Percentiles rank a stretch among this genome's conserved stretches.
Conservation (phyloP, 53 echinoderm and acorn worm species). For the Stichopus horrens region DNA sequence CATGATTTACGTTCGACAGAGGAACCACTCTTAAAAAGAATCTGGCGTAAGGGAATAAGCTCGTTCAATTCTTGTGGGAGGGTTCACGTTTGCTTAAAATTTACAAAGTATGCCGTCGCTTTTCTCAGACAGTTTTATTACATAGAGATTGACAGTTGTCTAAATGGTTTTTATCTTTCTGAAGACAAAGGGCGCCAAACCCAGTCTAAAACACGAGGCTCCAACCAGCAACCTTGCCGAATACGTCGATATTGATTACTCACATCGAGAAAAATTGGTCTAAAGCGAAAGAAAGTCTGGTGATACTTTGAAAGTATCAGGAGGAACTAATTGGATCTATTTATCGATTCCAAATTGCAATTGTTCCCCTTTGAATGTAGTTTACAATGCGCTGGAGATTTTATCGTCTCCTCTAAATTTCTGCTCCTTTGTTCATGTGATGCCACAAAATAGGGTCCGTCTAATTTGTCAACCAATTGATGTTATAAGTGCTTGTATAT, state of each 20-base stretch:
- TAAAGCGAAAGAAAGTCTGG: neutral
- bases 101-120: neutral
- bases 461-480: too few relatives aligned
- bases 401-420: neutral
- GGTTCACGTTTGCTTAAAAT: neutral
- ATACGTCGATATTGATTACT: neutral
- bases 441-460: too few relatives aligned
- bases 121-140: neutral
- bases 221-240: neutral
- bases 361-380: neutral
- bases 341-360: neutral
- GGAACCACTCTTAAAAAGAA: neutral
- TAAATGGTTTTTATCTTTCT: neutral
- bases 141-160: slow-evolving; percentile 7
- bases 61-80: neutral
- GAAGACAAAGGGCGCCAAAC: slow-evolving; percentile 6
- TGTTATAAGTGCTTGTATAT: too few relatives aligned
- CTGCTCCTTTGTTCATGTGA: too few relatives aligned
- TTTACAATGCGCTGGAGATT: neutral
- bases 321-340: neutral
- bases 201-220: neutral
- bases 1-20: neutral
- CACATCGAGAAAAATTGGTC: neutral
- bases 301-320: neutral
- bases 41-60: neutral